Evolutionary conservation across 1,140 invertebrate genomes (phyloP), one percentile per base, ranked within the genome.

Genomic region (Drosophila hydei): DNA sequence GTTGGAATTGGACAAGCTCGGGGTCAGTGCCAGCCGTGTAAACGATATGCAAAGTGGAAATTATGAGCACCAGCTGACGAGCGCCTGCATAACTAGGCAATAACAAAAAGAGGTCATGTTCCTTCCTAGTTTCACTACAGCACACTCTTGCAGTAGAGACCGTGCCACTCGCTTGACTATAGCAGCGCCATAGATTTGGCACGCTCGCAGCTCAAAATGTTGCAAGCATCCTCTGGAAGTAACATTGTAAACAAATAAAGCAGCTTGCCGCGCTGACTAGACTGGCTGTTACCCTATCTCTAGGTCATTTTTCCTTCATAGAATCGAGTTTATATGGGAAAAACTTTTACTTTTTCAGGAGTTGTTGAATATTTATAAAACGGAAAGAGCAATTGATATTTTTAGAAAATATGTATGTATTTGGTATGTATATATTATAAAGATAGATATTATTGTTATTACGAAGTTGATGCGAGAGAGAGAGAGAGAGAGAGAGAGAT

Each of bases 1-100:
- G 56, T 58, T 77, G 43, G 42, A 68, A 47, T 14, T 36, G 21
- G 23, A 4, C 30, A 21, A 19, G 23, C 54, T 56, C 18, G 42
- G 72, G 79, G 79, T 83, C 79, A 83, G 75, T 84, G 79, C 75
- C 79, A 84, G 52, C 61, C 72, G 75, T 83, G 79, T 83, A 79
- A 84, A 83, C 67, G 72, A 79, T 84, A 79, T 84, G 79, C 75
- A 52, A 83, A 84, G 64, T 75, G 79, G 65, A 83, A 84, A 70
- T 65, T 61, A 81, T 58, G 69, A 73, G 40, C 64, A 52, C 36
- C 62, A 61, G 67, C 52, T 72, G 77, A 72, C 79, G 77, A 58
- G 75, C 72, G 65, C 75, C 67, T 79, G 79, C 79, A 83, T 83
- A 84, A 84, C 71, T 83, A 47, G 63, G 75, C 70, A 59, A 70